Base-by-base conservation (phyloP, 2,888 invertebrate species). In the Trimorus sp. region DNA sequence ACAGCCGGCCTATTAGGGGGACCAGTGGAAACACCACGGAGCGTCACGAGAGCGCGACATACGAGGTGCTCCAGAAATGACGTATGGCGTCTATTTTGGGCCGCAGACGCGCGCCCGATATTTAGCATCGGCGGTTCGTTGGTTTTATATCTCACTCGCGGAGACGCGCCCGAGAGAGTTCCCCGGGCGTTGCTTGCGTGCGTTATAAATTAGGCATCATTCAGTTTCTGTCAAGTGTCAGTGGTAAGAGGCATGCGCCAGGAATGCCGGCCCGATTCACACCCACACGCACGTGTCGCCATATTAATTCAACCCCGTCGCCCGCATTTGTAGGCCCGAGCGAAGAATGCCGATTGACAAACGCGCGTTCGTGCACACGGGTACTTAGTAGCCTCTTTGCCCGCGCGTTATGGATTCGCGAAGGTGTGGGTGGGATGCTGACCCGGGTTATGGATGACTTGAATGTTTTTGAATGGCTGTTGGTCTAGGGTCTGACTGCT, bases 181-280 rank as follows among this genome's bases (percentile, higher is more conserved):
- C 65, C 66, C 76, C 78, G 40, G 54, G 63, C 83, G 71, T 77
- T 63, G 56, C 73, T 53, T 56, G 14, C 60, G 53, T 62, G 81
- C 85, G 87, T 90, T 90, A 90, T 91, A 90, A 91, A 91, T 91
- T 91, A 90, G 89, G 86, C 88, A 91, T 90, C 89, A 89, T 89
- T 90, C 89, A 86, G 88, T 86, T 85, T 86, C 86, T 83, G 82
- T 82, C 82, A 87, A 86, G 85, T 89, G 90, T 89, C 89, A 87
- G 78, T 84, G 26, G 26, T 11, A 86, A 83, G 84, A 85, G 87
- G 86, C 84, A 88, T 86, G 79, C 79, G 76, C 68, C 65, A 48
- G 83, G 83, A 69, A 83, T 81, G 84, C 63, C 14, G 76, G 9
- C 8, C 73, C 74, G 78, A 75, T 79, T 70, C 71, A 68, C 82